Evolutionary conservation across 2,797 vertebrate genomes (phyloP).

Genomic region (Monodelphis domestica): DNA sequence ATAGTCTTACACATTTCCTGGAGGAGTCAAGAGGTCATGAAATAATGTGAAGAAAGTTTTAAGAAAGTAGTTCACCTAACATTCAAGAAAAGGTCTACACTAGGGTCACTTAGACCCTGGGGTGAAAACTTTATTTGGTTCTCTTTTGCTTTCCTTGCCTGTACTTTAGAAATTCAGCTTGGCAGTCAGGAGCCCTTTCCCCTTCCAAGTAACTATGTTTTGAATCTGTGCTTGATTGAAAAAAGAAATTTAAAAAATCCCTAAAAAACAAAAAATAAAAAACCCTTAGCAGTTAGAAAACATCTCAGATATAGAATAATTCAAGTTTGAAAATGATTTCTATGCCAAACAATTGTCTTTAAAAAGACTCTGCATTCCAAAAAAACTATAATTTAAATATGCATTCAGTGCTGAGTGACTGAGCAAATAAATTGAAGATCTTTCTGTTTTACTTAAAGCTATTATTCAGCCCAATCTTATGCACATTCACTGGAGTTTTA

Average conservation of each 20-base stretch:
- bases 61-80: constrained; percentile 41
- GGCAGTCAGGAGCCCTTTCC: constrained; percentile 38
- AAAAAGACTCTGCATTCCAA: constrained; percentile 68
- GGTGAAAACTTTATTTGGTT: constrained; percentile 50
- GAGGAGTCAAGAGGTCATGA: constrained; percentile 54
- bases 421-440: constrained; percentile 64
- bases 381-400: constrained; percentile 69
- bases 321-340: constrained; percentile 65
- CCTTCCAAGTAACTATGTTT: constrained; percentile 53
- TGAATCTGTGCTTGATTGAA: constrained; percentile 46
- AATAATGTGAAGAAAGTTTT: constrained; percentile 55
- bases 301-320: constrained; percentile 50
- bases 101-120: constrained; percentile 41
- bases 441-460: constrained; percentile 71
- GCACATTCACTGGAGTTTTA: constrained; percentile 63
- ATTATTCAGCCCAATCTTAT: constrained; percentile 68
- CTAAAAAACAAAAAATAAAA: not conserved
- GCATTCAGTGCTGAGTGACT: constrained; percentile 59
- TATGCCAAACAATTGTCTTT: constrained; percentile 62
- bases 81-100: constrained; percentile 42
- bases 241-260: not conserved
- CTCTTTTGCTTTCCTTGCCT: constrained; percentile 57
- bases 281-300: constrained; percentile 29
- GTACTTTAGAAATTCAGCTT: constrained; percentile 52
- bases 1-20: constrained; percentile 49